A percentile compares a stretch with the other conserved stretches of the same genome.
Evolutionary conservation across 2,113 vertebrate species (phyloP).

Genomic region (Vanacampus margaritifer): DNA sequence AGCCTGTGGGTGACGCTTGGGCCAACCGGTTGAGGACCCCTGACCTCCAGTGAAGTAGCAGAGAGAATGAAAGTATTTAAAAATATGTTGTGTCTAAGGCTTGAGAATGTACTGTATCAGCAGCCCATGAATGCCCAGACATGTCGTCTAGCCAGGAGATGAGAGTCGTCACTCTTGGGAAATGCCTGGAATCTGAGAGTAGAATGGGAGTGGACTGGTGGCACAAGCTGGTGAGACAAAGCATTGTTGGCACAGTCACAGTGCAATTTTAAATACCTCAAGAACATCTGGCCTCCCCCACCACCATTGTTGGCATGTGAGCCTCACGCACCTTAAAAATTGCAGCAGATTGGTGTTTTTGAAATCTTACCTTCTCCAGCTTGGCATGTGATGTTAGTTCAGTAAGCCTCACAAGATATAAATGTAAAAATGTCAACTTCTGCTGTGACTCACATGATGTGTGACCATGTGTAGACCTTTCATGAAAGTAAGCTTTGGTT

Average conservation of each 20-base stretch:
- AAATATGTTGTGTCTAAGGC: background rate
- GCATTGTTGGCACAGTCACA: conserved; percentile 43
- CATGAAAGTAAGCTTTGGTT: conserved; percentile 11
- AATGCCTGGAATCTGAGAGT: conserved; percentile 63
- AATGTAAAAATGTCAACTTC: conserved; percentile 25
- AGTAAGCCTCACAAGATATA: background rate
- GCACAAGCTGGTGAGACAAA: conserved; percentile 37
- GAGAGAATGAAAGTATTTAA: background rate
- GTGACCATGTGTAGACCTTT: conserved; percentile 29
- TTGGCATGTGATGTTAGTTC: conserved; percentile 13
- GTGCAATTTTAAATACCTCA: background rate
- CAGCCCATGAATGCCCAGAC: conserved; percentile 41
- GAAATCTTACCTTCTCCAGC: conserved; percentile 2
- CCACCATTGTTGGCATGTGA: conserved; percentile 27
- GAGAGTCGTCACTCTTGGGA: conserved; percentile 43
- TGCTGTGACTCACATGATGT: conserved; percentile 29
- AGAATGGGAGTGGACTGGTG: conserved; percentile 37
- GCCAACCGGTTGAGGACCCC: no score
- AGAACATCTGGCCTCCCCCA: conserved; percentile 14
- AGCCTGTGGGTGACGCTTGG: no score
- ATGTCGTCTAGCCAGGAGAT: conserved; percentile 27
- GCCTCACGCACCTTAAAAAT: conserved; percentile 6
- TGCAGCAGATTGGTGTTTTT: background rate
- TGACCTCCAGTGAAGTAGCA: no score
- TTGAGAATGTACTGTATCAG: background rate